These are phyloP conservation scores for Dicentrarchus labrax DNA, from an alignment of 2,113 vertebrate species.

Conservation along the genomic window DNA sequence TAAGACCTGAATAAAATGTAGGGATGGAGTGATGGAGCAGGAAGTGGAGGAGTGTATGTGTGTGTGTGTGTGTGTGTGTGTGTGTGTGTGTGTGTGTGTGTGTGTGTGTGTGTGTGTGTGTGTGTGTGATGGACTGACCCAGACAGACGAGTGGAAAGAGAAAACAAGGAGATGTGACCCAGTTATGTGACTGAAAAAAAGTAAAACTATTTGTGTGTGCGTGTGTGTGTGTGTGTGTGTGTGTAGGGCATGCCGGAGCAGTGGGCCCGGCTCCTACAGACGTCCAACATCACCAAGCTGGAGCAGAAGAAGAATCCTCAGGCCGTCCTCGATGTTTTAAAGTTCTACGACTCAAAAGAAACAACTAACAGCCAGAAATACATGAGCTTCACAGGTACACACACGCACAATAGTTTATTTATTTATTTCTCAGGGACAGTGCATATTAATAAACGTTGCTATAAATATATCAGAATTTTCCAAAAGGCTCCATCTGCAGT, in stretches of 20 bases:
- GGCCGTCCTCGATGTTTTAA: slow-evolving; percentile 94
- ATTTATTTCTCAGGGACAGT: too few relatives aligned
- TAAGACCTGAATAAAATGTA: background rate
- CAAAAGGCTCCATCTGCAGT: too few relatives aligned
- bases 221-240: slow-evolving; percentile 37
- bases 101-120: slow-evolving; percentile 8
- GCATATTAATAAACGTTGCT: too few relatives aligned
- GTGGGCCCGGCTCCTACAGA: slow-evolving; percentile 95
- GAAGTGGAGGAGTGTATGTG: slow-evolving; percentile 15
- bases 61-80: slow-evolving; percentile 23
- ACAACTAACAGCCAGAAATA: slow-evolving; percentile 97
- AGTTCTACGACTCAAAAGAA: slow-evolving; percentile 98
- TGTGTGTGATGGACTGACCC: slow-evolving; percentile 47
- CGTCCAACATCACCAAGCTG: slow-evolving; percentile 96
- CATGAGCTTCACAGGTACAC: slow-evolving; percentile 95
- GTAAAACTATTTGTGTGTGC: slow-evolving; percentile 11
- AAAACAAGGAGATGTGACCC: slow-evolving; percentile 60
- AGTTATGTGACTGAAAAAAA: slow-evolving; percentile 55
- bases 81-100: slow-evolving; percentile 16
- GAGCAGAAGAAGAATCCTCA: slow-evolving; percentile 99
- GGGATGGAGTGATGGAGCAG: slow-evolving; percentile 19
- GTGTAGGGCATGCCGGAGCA: slow-evolving; percentile 96
- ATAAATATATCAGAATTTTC: too few relatives aligned
- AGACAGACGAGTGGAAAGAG: slow-evolving; percentile 41
- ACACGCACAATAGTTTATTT: background rate